Base-by-base conservation (phyloP, 1,140 invertebrate species). In the Bombyx mandarina region DNA sequence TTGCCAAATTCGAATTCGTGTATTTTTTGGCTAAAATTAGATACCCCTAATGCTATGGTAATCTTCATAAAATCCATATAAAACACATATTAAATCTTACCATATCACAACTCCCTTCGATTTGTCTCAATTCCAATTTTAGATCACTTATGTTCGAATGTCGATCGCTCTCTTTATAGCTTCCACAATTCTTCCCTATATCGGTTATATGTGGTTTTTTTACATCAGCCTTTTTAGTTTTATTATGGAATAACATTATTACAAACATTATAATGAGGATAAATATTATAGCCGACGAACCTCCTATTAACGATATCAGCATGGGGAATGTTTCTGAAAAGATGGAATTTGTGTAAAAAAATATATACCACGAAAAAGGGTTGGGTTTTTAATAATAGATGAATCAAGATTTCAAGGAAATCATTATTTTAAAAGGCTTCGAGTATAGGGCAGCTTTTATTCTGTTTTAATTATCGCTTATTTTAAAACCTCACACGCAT, bases 121-220 rank as follows among this genome's bases (percentile, higher is more conserved):
- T 77, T 55, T 86, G 79, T 5, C 82, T 58, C 48, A 86, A 52
- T 56, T 86, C 81, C 48, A 86, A 58, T 52, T 86, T 86, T 57
- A 86, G 60, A 60, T 86, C 81, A 54, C 82, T 86, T 4, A 86
- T 82, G 56, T 82, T 80, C 0, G 79, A 82, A 56, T 66, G 77
- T 43, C 78, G 66, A 57, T 86, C 82, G 50, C 75, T 79, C 51
- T 86, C 81, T 50, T 82, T 86, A 45, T 68, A 84, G 42, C 81
- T 76, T 5, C 65, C 64, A 45, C 70, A 75, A 35, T 60, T 73
- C 62, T 84, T 82, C 3, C 72, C 69, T 53, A 83, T 50, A 42
- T 80, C 71, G 3, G 81, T 77, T 8, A 86, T 70, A 43, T 86
- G 80, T 7, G 83, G 79, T 59, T 84, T 84, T 62, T 84, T 84